A percentile compares a stretch with the other conserved stretches of the same genome.
phyloP scores from a whole-genome alignment of 2,113 vertebrate genomes.

The Parus major region DNA sequence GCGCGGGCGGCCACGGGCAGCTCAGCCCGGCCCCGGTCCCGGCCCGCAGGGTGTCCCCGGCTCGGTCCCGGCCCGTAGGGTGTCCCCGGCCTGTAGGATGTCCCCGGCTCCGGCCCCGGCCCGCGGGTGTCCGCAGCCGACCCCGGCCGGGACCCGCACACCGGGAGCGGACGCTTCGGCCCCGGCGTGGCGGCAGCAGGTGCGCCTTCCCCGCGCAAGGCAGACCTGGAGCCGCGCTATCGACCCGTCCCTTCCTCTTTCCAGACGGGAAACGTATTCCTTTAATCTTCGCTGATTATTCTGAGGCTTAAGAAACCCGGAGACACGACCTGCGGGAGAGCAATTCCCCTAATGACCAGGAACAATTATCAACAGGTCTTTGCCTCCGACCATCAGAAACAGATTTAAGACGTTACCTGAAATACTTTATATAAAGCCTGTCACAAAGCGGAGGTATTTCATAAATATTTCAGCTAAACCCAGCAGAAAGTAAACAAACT shows the following conservation, averaged over 20 bases:
- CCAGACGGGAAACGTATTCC: neutral
- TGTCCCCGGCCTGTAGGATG: neutral
- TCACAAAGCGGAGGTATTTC: neutral
- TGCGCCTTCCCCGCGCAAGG: constrained; percentile 11
- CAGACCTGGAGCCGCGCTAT: neutral
- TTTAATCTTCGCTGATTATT: constrained; percentile 12
- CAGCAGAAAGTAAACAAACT: neutral
- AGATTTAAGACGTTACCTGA: neutral
- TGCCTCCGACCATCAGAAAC: neutral
- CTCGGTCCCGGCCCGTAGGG: too few species aligned
- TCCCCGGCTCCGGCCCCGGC: neutral
- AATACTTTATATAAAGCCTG: neutral
- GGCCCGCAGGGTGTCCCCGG: neutral
- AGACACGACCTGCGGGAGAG: constrained; percentile 41
- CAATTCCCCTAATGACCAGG: constrained; percentile 27
- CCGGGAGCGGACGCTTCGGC: neutral
- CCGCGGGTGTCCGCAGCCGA: neutral
- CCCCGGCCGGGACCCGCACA: neutral
- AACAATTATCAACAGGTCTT: constrained; percentile 10
- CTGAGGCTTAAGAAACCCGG: constrained; percentile 47
- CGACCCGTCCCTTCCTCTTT: neutral
- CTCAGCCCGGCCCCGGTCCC: neutral
- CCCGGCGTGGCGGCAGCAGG: neutral
- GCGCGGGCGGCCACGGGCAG: neutral
- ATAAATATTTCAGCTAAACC: neutral